Conservation (phyloP, 30 jellyfish, hydroid and myxozoan species). For the Aurelia aurita region DNA sequence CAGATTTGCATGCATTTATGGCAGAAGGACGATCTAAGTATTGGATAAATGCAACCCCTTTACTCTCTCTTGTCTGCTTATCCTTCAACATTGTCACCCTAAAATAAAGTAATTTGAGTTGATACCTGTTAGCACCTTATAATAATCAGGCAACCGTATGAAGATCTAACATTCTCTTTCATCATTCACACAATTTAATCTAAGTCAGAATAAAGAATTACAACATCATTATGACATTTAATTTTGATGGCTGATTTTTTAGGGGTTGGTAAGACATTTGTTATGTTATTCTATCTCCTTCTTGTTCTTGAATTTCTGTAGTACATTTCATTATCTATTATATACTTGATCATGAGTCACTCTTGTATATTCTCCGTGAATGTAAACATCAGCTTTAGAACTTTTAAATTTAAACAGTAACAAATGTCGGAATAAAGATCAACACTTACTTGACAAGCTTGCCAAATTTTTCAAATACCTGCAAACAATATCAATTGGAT, state of each 20-base stretch:
- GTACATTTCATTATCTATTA: not conserved
- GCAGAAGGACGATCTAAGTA: conserved; percentile 84
- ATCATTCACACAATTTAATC: too few species aligned
- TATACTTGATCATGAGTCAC: not conserved
- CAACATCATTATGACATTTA: too few species aligned
- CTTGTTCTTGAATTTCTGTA: not conserved
- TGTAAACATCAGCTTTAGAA: not conserved
- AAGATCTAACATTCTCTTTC: too few species aligned
- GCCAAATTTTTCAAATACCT: conserved; percentile 93
- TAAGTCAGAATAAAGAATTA: too few species aligned
- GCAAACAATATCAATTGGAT: not conserved
- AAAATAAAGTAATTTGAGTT: not conserved
- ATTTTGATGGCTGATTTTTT: too few species aligned
- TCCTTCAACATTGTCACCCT: conserved; percentile 91
- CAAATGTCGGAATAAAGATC: too few species aligned
- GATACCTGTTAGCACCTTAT: too few species aligned
- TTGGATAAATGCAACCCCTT: conserved; percentile 97
- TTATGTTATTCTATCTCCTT: not conserved
- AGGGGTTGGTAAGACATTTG: too few species aligned
- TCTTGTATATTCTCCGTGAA: too few species aligned
- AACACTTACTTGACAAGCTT: conserved; percentile 75
- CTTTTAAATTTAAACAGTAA: too few species aligned
- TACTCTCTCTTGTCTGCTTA: conserved; percentile 88
- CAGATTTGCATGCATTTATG: conserved; percentile 81
- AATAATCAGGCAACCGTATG: too few species aligned